Percentiles rank a stretch among this genome's conserved stretches.
phyloP scores from a whole-genome alignment of 2,113 vertebrate species.

The Cynoglossus semilaevis region DNA sequence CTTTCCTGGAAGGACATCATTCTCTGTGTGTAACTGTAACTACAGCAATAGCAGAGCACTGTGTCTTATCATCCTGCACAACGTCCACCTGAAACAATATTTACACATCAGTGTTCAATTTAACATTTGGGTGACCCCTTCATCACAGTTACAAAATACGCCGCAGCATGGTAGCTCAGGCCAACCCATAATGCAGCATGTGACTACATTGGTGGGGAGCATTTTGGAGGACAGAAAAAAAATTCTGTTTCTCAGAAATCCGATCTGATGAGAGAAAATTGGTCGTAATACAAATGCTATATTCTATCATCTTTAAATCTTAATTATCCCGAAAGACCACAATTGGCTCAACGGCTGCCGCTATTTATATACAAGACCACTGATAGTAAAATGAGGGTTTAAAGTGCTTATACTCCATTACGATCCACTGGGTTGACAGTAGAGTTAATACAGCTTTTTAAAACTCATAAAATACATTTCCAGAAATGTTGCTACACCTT shows the following conservation, averaged over 20 bases:
- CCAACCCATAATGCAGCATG: constrained; percentile 73
- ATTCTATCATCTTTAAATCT: constrained; percentile 53
- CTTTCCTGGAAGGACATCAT: constrained; percentile 77
- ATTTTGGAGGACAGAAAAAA: constrained; percentile 52
- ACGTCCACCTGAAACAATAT: constrained; percentile 82
- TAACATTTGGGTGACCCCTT: constrained; percentile 80
- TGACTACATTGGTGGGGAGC: constrained; percentile 68
- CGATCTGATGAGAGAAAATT: constrained; percentile 56
- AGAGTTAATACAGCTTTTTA: too few species aligned
- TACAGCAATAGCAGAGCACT: constrained; percentile 60
- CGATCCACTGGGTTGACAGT: too few species aligned
- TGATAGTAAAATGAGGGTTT: constrained; percentile 31
- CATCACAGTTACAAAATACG: constrained; percentile 75
- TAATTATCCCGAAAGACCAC: constrained; percentile 47
- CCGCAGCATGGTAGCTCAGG: constrained; percentile 73
- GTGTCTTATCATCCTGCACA: constrained; percentile 75
- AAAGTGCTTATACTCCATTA: constrained; percentile 52
- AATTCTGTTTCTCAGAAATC: constrained; percentile 46
- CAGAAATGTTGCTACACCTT: too few species aligned
- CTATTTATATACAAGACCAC: constrained; percentile 37
- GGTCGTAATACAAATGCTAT: constrained; percentile 55
- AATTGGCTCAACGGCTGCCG: constrained; percentile 47
- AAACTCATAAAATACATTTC: too few species aligned
- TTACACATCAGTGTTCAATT: constrained; percentile 79
- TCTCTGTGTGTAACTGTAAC: constrained; percentile 71